Conservation (phyloP, 2,113 vertebrate species). For the Montifringilla adamsi region DNA sequence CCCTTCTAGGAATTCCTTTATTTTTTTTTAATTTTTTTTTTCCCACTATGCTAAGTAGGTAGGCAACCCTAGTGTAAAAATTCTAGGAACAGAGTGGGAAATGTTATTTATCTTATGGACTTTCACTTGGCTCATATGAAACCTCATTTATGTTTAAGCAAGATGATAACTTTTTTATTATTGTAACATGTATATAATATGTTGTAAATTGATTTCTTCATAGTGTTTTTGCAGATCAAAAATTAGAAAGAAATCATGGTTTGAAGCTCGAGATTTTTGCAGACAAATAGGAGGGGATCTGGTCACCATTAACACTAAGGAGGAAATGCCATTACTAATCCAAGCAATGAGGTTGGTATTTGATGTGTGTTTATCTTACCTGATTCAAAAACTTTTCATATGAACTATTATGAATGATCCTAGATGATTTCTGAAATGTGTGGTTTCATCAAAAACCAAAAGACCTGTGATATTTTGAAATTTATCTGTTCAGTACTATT, state of each 20-base stretch:
- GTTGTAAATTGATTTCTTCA: not conserved
- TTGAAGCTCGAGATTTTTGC: conserved; percentile 84
- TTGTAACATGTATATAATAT: not conserved
- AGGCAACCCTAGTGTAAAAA: not conserved
- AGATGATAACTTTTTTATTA: not conserved
- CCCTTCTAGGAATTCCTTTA: not conserved
- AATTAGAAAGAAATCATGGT: conserved; percentile 81
- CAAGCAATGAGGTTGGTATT: conserved; percentile 32
- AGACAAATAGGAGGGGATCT: conserved; percentile 84
- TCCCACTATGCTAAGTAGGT: not conserved
- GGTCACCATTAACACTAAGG: conserved; percentile 73
- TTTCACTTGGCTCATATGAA: not conserved
- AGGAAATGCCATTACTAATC: conserved; percentile 44
- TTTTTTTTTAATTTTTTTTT: not conserved
- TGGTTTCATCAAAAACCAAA: not conserved
- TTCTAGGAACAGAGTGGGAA: not conserved
- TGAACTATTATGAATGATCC: not conserved
- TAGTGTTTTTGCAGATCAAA: conserved; percentile 54
- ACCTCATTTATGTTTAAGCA: not conserved
- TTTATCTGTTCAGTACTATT: not conserved
- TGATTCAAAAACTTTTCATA: not conserved
- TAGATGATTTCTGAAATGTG: not conserved
- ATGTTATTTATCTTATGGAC: not conserved
- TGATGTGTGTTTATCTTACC: not conserved
- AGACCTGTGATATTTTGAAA: not conserved